Percentiles rank a stretch among this genome's conserved stretches.
phyloP scores from a whole-genome alignment of 2,888 invertebrate genomes.

The Eilema sororculum region DNA sequence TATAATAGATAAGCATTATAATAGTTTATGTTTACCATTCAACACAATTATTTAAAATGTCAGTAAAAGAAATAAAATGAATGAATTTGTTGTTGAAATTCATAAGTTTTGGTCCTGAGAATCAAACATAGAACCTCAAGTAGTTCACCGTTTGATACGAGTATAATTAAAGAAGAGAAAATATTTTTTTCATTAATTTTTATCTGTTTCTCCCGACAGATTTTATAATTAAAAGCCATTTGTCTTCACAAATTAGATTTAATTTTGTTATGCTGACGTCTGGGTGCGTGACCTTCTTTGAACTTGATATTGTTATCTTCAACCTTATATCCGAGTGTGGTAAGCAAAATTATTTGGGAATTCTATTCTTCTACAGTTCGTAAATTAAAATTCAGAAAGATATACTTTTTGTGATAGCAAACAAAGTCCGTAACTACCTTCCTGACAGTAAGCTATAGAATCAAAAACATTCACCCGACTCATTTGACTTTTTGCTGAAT shows the following conservation, averaged over 20 bases:
- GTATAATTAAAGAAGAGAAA: constrained; percentile 55
- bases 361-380: neutral
- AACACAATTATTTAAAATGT: too few species aligned
- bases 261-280: constrained; percentile 31
- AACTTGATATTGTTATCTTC: constrained; percentile 17
- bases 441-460: too few species aligned
- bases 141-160: constrained; percentile 39
- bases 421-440: neutral
- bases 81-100: too few species aligned
- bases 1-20: too few species aligned
- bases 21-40: too few species aligned
- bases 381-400: neutral
- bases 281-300: constrained; percentile 18
- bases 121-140: too few species aligned
- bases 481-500: neutral
- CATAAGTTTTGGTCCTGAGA: too few species aligned
- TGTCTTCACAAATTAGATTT: constrained; percentile 48
- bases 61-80: too few species aligned
- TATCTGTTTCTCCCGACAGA: constrained; percentile 43
- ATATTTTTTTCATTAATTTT: constrained; percentile 54
- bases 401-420: neutral
- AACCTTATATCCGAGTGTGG: neutral
- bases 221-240: constrained; percentile 55
- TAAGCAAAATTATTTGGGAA: neutral
- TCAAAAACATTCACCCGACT: too few species aligned